Percentiles rank a stretch among this genome's conserved stretches.
phyloP scores from a whole-genome alignment of 2,888 invertebrate genomes.

The Drosophila lacicola region DNA sequence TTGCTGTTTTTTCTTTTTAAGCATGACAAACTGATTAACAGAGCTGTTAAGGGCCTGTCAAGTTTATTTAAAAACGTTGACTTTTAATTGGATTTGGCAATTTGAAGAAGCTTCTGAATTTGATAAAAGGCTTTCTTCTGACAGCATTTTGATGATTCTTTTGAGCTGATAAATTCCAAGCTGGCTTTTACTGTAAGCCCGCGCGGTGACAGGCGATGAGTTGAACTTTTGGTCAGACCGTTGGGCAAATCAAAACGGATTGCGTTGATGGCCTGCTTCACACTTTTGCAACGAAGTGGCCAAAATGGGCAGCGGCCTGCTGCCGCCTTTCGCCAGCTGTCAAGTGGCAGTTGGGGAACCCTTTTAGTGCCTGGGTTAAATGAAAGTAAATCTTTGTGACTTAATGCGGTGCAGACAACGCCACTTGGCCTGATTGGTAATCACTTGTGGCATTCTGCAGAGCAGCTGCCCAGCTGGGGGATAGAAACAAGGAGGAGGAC shows the following conservation, averaged over 20 bases:
- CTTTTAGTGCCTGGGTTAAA: conserved; percentile 62
- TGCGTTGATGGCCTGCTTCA: conserved; percentile 16
- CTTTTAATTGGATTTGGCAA: conserved; percentile 27
- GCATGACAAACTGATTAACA: background rate
- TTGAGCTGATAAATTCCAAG: conserved; percentile 7
- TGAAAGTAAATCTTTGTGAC: conserved; percentile 72
- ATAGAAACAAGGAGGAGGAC: too few species aligned
- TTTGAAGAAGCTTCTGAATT: conserved; percentile 19
- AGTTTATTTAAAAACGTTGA: background rate
- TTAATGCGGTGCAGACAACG: conserved; percentile 40
- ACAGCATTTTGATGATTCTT: conserved; percentile 13
- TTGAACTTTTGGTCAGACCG: conserved; percentile 15
- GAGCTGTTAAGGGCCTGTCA: conserved; percentile 10
- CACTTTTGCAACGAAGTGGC: conserved; percentile 43
- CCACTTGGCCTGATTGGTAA: conserved; percentile 73
- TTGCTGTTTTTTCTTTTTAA: background rate
- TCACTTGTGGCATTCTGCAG: conserved; percentile 60
- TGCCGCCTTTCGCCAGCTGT: conserved; percentile 70
- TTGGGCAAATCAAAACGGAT: conserved; percentile 15
- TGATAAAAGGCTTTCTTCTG: conserved; percentile 13
- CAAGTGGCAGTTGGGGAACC: conserved; percentile 58
- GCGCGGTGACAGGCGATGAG: conserved; percentile 13
- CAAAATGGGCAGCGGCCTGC: conserved; percentile 10
- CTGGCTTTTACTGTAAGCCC: background rate
- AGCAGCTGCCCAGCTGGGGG: background rate